Evolutionary conservation across 2,797 vertebrate species (phyloP).

Genomic region (Hipposideros larvatus): DNA sequence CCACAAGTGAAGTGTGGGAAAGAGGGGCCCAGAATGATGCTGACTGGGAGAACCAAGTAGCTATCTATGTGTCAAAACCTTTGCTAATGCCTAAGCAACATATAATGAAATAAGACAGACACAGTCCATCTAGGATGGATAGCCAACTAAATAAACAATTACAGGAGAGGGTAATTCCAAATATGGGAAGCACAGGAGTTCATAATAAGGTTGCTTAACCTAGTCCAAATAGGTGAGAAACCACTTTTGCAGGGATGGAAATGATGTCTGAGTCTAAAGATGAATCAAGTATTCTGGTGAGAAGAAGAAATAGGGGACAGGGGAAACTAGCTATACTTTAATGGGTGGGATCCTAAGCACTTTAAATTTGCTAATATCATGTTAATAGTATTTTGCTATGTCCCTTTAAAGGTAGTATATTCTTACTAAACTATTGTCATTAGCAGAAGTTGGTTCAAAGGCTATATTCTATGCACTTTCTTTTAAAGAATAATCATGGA

Average conservation of each 20-base stretch:
- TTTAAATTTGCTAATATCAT: background rate
- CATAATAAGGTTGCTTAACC: background rate
- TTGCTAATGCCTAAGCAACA: background rate
- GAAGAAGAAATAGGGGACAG: background rate
- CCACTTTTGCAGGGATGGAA: background rate
- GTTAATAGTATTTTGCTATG: background rate
- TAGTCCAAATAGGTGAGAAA: background rate
- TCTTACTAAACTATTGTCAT: background rate
- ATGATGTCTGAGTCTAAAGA: background rate
- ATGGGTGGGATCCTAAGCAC: background rate
- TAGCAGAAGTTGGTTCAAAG: background rate
- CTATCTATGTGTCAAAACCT: background rate
- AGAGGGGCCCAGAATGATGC: background rate
- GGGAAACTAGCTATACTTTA: background rate
- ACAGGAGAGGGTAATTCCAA: background rate
- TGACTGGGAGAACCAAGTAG: background rate
- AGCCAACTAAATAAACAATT: background rate
- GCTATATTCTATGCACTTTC: background rate
- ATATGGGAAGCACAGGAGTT: background rate
- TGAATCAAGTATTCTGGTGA: background rate
- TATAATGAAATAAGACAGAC: background rate
- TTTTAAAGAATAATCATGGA: background rate
- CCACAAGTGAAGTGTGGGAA: background rate
- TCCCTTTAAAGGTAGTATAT: background rate
- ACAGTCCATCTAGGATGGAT: background rate